Percentiles rank a stretch among this genome's conserved stretches.
phyloP scores from a whole-genome alignment of 2,888 invertebrate species.

The Brachycybe producta region DNA sequence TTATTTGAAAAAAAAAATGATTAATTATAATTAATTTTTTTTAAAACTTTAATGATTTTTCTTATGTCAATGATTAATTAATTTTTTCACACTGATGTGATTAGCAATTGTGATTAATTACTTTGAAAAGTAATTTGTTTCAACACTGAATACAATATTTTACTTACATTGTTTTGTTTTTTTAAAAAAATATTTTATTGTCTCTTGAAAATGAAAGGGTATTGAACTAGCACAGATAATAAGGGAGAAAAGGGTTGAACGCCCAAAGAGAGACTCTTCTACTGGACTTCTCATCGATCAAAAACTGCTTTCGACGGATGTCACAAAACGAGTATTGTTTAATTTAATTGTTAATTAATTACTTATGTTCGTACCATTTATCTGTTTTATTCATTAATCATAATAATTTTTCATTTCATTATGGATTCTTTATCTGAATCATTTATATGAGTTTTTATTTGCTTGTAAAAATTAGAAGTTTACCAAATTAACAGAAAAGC shows the following conservation, averaged over 20 bases:
- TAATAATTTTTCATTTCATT: too few species aligned
- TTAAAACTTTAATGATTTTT: neutral
- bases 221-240: conserved; percentile 10
- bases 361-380: too few species aligned
- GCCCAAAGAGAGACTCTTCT: neutral
- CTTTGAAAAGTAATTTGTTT: too few species aligned
- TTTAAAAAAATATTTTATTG: neutral
- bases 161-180: too few species aligned
- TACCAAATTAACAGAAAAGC: too few species aligned
- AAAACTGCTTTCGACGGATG: conserved; percentile 9
- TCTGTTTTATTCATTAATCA: too few species aligned
- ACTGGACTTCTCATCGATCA: conserved; percentile 9
- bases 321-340: conserved; percentile 13
- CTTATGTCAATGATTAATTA: neutral
- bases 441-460: too few species aligned
- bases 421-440: too few species aligned
- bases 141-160: too few species aligned
- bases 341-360: too few species aligned
- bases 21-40: conserved; percentile 9
- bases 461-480: too few species aligned
- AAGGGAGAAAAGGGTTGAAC: conserved; percentile 10
- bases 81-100: neutral
- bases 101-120: neutral
- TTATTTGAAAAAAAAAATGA: too few species aligned
- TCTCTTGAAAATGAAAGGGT: neutral